Evolutionary conservation across 2,888 invertebrate species (phyloP).

Genomic region (Ceriagrion tenellum): DNA sequence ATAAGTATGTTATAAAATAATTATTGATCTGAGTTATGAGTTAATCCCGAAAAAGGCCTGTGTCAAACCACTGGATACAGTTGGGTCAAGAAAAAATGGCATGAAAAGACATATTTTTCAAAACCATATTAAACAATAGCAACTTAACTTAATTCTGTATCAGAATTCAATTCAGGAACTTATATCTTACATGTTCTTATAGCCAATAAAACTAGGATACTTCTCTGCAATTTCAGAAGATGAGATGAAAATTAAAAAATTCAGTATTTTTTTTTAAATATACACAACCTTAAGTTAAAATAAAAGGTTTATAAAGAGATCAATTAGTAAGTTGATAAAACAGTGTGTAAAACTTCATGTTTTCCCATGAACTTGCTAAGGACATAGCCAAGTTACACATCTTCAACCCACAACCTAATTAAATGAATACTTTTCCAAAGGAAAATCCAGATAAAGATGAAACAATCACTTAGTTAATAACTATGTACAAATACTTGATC

Average conservation of each 20-base stretch:
- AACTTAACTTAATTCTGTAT: background rate
- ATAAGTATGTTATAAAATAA: background rate
- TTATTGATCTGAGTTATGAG: background rate
- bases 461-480: background rate
- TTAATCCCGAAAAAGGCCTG: background rate
- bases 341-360: background rate
- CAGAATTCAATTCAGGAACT: background rate
- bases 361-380: background rate
- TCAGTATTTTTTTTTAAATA: background rate
- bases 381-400: background rate
- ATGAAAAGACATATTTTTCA: background rate
- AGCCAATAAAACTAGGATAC: background rate
- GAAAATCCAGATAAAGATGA: background rate
- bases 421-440: background rate
- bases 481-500: slow-evolving; percentile 46
- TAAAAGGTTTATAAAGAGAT: slow-evolving; percentile 39
- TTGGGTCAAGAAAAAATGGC: too few species aligned
- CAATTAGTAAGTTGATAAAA: slow-evolving; percentile 64
- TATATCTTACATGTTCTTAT: background rate
- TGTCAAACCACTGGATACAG: background rate
- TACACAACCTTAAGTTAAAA: background rate
- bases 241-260: background rate
- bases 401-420: slow-evolving; percentile 37
- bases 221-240: background rate
- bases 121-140: background rate